These are phyloP conservation scores for Zoanthus sansibaricus DNA, from an alignment of 92 coral and sea anemone genomes.

Conservation along the genomic window DNA sequence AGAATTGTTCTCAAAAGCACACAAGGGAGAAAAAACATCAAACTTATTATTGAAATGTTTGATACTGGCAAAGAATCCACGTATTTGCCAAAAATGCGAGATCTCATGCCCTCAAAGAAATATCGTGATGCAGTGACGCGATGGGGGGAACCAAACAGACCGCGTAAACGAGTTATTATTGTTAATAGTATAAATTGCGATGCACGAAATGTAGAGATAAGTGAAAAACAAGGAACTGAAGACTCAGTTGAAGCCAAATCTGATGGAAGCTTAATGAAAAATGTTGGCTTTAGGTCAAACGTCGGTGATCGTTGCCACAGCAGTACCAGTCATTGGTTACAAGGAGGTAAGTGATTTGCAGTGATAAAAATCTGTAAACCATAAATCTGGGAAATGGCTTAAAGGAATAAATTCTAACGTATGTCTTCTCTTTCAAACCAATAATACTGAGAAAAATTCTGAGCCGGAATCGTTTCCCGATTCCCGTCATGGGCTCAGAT, in stretches of 20 bases:
- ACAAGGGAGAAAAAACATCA: too few species aligned
- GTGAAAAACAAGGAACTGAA: neutral
- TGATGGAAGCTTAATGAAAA: neutral
- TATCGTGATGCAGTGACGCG: constrained; percentile 84
- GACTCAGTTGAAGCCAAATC: neutral
- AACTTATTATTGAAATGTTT: constrained; percentile 6
- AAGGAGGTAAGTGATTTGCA: constrained; percentile 15
- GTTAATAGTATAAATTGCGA: constrained; percentile 83
- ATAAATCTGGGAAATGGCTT: too few species aligned
- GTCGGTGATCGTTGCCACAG: too few species aligned
- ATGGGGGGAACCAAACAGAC: constrained; percentile 80
- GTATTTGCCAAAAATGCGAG: constrained; percentile 67
- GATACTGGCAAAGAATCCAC: neutral
- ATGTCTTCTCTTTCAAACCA: too few species aligned
- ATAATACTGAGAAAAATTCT: too few species aligned
- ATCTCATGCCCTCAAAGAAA: constrained; percentile 82
- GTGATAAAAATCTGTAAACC: neutral
- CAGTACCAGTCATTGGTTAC: neutral
- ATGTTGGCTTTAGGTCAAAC: neutral
- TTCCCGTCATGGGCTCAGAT: too few species aligned
- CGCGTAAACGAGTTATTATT: constrained; percentile 79
- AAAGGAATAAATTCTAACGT: too few species aligned
- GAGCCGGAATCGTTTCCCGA: too few species aligned
- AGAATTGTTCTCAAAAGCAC: neutral
- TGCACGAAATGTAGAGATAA: constrained; percentile 74